Base-by-base conservation (phyloP, 2,113 vertebrate species). In the Sylvietta virens region DNA sequence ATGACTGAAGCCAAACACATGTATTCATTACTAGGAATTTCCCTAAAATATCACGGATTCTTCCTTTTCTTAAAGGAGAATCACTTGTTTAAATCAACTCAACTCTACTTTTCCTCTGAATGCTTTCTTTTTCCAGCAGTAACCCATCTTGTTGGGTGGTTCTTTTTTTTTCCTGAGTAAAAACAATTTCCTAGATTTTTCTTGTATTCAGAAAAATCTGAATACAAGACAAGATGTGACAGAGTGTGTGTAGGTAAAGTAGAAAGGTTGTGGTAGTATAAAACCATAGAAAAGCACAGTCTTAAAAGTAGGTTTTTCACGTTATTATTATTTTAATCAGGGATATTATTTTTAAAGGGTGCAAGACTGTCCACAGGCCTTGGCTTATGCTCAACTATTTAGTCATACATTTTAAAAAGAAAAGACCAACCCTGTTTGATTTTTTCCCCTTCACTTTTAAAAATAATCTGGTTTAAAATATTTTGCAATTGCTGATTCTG, bases 11-110 rank as follows among this genome's bases (percentile, higher is more conserved):
- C 69, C 11, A 80, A 92, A 80, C 57, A 35, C 6, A 45, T 39
- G 16, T 35, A 61, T 73, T 77, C 45, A 81, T 73, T 83, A 62
- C 50, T 58, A 73, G 62, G 11, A 86, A 44, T 35, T 83, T 42
- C 62, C 54, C 39, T 66, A 83, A 54, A 83, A 81, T 82, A 73
- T 48, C 17, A 53, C 4, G 0, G 27, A 65, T 57, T 86, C 81
- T 90, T 72, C 26, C 65, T 86, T 84, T 89, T 66, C 92, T 94
- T 96, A 91, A 94, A 86, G 90, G 33, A 79, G 39, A 90, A 88
- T 50, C 18, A 66, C 74, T 80, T 31, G 4, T 90, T 83, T 82
- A 33, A 33, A 77, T 69, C 71, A 65, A 40, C 17, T 85, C 48
- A 45, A 5, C 13, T 35, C 48, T 50, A 4, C 5, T 70, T 88